Evolutionary conservation across 2,888 invertebrate species (phyloP).

Genomic region (Lithophane leautieri): DNA sequence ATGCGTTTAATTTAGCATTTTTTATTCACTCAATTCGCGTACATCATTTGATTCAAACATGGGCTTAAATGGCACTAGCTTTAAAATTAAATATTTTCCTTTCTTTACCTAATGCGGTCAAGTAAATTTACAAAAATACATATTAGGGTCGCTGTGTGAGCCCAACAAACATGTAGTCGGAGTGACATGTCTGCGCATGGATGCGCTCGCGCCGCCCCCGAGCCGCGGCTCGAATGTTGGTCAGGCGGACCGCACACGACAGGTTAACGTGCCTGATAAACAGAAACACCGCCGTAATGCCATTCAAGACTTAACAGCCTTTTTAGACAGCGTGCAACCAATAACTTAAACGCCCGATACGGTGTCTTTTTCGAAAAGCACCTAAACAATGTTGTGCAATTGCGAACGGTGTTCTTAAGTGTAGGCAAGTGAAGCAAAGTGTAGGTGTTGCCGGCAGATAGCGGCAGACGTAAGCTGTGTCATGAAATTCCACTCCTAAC

Average conservation of each 20-base stretch:
- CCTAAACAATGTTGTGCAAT: conserved; percentile 82
- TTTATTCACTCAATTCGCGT: background rate
- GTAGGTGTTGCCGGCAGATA: conserved; percentile 79
- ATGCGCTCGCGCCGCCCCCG: conserved; percentile 47
- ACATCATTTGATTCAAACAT: conserved; percentile 3
- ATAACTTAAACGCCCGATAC: conserved; percentile 78
- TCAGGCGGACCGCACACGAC: conserved; percentile 73
- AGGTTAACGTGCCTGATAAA: conserved; percentile 80
- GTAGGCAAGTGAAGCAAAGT: conserved; percentile 68
- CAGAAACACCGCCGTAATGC: conserved; percentile 72
- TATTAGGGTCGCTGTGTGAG: conserved; percentile 40
- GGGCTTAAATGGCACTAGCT: conserved; percentile 11
- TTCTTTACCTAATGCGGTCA: conserved; percentile 38
- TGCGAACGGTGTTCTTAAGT: conserved; percentile 73
- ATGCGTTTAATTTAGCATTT: background rate
- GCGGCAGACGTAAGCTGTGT: conserved; percentile 73
- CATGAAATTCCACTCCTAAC: conserved; percentile 69
- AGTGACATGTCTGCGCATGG: conserved; percentile 51
- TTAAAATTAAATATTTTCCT: conserved; percentile 19
- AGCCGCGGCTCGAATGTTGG: conserved; percentile 72
- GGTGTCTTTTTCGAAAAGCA: conserved; percentile 79
- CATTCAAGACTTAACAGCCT: conserved; percentile 78
- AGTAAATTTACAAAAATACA: conserved; percentile 49
- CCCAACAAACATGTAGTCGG: conserved; percentile 22
- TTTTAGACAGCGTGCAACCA: conserved; percentile 73